Base-by-base conservation (phyloP, 2,888 invertebrate species). In the Chloroclystis v-ata region DNA sequence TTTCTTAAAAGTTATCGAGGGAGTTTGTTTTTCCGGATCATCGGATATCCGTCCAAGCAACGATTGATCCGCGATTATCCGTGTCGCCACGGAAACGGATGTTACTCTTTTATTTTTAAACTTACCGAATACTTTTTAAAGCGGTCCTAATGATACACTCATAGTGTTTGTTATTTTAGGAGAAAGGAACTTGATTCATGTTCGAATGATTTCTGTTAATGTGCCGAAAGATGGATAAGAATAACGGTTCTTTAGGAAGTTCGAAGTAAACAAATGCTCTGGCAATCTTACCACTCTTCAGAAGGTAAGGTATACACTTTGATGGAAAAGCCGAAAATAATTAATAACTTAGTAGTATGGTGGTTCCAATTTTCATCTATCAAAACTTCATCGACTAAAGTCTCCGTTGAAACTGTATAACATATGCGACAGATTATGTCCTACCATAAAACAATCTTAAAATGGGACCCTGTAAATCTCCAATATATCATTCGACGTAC, bases 41-140 rank as follows among this genome's bases (percentile, higher is more conserved):
- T 67, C 59, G 75, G 72, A 77, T 67, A 69, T 76, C 70, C 76
- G 66, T 60, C 61, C 56, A 53, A 56, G 56, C 54, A 69, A 46
- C 65, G 72, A 75, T 68, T 69, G 75, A 78, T 73, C 65, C 48
- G 65, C 64, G 54, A 75, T 70, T 64, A 67, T 66, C 69, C 66
- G 66, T 65, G 64, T 60, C 67, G 57, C 59, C 59, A 64, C 75
- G 78, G 78, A 78, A 77, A 70, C 59, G 72, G 73, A 77, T 71
- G 75, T 71, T 72, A 61, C 63, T 65, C 58, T 53, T 61, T 68
- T 67, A 70, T 74, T 75, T 74, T 69, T 65, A 64, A 59, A 63
- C 60, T 57, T 51, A 59, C 47, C 51, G 57, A 63, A 57, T 59
- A 60, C 57, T 62, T 64, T 59, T 60, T 55, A 59, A 35, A 65